Conservation (phyloP, 2,797 vertebrate species). For the Coccyzus lansbergi region DNA sequence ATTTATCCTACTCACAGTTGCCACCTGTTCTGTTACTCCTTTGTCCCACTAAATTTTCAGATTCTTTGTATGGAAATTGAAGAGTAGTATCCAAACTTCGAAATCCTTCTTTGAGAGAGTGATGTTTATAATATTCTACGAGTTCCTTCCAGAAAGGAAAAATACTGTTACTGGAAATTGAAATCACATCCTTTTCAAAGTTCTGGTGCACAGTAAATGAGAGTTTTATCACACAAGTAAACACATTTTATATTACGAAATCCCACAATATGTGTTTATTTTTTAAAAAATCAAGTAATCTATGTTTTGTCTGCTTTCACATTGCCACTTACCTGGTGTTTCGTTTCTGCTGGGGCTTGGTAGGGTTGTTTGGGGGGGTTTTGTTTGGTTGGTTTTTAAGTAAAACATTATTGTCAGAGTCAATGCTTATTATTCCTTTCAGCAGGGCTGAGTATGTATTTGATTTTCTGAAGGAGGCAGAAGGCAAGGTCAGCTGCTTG, state of each 20-base stretch:
- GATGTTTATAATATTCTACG: slow-evolving; percentile 95
- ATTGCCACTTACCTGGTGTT: not conserved
- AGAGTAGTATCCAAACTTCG: slow-evolving; percentile 94
- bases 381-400: not conserved
- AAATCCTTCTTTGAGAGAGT: slow-evolving; percentile 96
- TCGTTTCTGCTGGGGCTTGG: too few relatives aligned
- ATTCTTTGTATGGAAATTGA: slow-evolving; percentile 90
- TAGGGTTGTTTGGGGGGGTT: too few relatives aligned
- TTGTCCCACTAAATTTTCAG: slow-evolving; percentile 83
- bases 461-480: slow-evolving; percentile 2
- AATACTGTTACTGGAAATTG: not conserved
- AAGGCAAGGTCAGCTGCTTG: slow-evolving; percentile 31
- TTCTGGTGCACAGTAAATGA: not conserved
- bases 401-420: not conserved
- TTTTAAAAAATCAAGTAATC: not conserved
- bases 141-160: slow-evolving; percentile 84
- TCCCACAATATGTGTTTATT: not conserved
- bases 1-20: slow-evolving; percentile 84
- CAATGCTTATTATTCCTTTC: slow-evolving; percentile 3
- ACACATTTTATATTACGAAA: not conserved
- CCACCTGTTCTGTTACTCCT: slow-evolving; percentile 79
- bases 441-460: not conserved
- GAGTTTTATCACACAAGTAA: not conserved
- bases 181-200: not conserved
- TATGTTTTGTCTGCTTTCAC: not conserved